phyloP scores from a whole-genome alignment of 2,797 vertebrate genomes.

The Crax fasciolata region DNA sequence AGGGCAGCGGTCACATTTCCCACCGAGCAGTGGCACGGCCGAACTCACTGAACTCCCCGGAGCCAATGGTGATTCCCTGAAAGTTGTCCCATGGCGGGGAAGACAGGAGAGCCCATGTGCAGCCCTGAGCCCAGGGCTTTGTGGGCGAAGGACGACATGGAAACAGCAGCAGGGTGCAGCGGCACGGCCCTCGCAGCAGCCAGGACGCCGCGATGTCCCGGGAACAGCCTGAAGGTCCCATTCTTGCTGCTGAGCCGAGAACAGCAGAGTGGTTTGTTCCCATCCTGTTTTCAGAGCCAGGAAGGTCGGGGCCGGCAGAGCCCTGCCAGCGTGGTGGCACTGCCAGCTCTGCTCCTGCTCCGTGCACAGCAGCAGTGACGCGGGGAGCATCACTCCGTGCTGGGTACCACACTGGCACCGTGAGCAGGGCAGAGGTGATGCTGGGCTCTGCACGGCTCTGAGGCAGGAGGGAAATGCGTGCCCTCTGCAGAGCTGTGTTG shows the following conservation, averaged over 20 bases:
- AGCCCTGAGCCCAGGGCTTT: not conserved
- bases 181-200: rapidly evolving
- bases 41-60: slow-evolving; percentile 35
- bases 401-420: not conserved
- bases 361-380: rapidly evolving
- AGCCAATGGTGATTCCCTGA: not conserved
- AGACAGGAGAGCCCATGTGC: not conserved
- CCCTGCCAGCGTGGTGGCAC: slow-evolving; percentile 10
- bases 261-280: slow-evolving; percentile 41
- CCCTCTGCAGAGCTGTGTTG: not conserved
- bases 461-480: not conserved
- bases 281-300: slow-evolving; percentile 45
- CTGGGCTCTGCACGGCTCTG: not conserved
- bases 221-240: slow-evolving; percentile 55
- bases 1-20: slow-evolving; percentile 22
- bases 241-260: slow-evolving; percentile 23
- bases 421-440: not conserved
- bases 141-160: rapidly evolving
- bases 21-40: not conserved
- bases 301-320: not conserved
- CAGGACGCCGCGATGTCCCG: not conserved
- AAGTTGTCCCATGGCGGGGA: not conserved
- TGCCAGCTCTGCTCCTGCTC: not conserved
- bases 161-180: not conserved
- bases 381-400: not conserved